Conservation (phyloP, 1,140 invertebrate species). For the Condylostylus longicornis region DNA sequence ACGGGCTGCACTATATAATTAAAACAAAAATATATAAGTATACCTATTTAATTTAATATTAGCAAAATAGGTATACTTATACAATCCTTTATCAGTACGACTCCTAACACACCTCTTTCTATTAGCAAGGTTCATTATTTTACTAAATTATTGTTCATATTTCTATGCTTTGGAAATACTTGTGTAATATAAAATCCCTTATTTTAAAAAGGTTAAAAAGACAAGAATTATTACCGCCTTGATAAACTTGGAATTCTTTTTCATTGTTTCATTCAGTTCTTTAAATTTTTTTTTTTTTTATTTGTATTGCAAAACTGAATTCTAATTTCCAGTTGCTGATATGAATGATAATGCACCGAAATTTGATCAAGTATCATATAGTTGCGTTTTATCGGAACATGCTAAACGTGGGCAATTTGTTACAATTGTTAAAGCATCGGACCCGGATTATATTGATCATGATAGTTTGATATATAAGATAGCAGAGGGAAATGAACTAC, state of each 20-base stretch:
- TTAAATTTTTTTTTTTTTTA: conserved; percentile 7
- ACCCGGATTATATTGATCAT: conserved; percentile 67
- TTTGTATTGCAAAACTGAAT: too few relatives aligned
- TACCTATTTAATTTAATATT: too few relatives aligned
- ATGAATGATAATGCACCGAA: conserved; percentile 77
- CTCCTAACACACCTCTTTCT: too few relatives aligned
- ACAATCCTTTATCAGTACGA: too few relatives aligned
- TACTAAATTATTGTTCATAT: too few relatives aligned
- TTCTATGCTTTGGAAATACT: too few relatives aligned
- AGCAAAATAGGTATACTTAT: too few relatives aligned
- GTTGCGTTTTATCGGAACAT: conserved; percentile 62
- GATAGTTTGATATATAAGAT: conserved; percentile 63
- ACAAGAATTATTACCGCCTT: neutral
- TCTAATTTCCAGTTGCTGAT: conserved; percentile 52
- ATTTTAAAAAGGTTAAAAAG: too few relatives aligned
- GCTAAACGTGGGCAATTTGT: conserved; percentile 76
- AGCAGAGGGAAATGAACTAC: conserved; percentile 66
- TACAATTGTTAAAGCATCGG: conserved; percentile 70
- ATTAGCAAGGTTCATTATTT: too few relatives aligned
- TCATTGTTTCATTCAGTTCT: neutral
- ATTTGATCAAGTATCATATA: conserved; percentile 69
- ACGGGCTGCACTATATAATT: too few relatives aligned
- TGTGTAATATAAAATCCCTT: too few relatives aligned
- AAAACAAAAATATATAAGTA: too few relatives aligned
- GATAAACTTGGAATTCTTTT: neutral